Evolutionary conservation across 1,140 invertebrate species (phyloP).

Genomic region (Eumaeus atala): DNA sequence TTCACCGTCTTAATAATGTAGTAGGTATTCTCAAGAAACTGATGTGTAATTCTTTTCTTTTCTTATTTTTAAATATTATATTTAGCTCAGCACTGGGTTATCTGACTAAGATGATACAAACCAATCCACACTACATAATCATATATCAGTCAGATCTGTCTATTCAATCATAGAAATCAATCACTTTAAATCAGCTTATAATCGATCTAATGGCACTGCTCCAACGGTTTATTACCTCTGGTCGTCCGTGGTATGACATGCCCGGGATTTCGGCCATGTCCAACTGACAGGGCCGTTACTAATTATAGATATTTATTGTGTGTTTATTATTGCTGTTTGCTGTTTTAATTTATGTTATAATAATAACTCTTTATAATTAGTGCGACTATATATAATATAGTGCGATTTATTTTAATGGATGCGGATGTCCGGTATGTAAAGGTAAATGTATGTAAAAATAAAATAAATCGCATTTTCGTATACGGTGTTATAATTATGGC

Average conservation of each 20-base stretch:
- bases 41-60: too few relatives aligned
- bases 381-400: background rate
- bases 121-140: background rate
- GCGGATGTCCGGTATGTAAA: background rate
- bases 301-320: background rate
- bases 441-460: too few relatives aligned
- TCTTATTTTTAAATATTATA: too few relatives aligned
- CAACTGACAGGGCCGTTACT: background rate
- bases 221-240: slow-evolving; percentile 1
- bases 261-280: slow-evolving; percentile 1
- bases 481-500: too few relatives aligned
- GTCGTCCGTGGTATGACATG: slow-evolving; percentile 3
- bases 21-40: too few relatives aligned
- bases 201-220: background rate
- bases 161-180: background rate
- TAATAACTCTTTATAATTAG: background rate
- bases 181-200: background rate
- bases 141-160: background rate
- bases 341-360: too few relatives aligned
- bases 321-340: slow-evolving; percentile 1
- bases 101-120: too few relatives aligned
- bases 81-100: too few relatives aligned
- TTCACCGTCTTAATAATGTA: too few relatives aligned
- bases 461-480: too few relatives aligned
- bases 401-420: background rate